Evolutionary conservation across 2,888 invertebrate species (phyloP).

Genomic region (Meloe dianella): DNA sequence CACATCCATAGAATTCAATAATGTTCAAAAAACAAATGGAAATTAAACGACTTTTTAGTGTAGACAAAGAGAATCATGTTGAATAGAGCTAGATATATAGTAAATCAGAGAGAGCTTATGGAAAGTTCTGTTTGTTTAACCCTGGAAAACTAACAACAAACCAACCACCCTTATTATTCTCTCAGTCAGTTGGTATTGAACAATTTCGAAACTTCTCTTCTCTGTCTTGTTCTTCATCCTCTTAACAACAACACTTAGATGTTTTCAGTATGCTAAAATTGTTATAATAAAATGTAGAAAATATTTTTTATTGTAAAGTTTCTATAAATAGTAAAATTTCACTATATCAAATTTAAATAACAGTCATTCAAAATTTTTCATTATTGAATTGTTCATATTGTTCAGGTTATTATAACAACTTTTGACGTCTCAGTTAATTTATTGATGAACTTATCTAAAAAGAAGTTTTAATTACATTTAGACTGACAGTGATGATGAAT

Average conservation of each 20-base stretch:
- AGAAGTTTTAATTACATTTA: background rate
- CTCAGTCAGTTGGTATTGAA: slow-evolving; percentile 5
- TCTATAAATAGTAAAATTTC: background rate
- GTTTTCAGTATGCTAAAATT: background rate
- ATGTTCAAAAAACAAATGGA: background rate
- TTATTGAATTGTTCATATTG: background rate
- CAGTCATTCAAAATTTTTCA: background rate
- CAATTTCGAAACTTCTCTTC: background rate
- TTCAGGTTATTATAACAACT: slow-evolving; percentile 8
- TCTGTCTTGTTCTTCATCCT: background rate
- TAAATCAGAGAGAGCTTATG: slow-evolving; percentile 5
- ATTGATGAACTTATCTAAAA: background rate
- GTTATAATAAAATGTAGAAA: too few species aligned
- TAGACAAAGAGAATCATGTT: background rate
- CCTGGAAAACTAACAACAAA: slow-evolving; percentile 6
- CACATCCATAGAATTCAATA: background rate
- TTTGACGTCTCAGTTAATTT: background rate
- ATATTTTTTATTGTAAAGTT: too few species aligned
- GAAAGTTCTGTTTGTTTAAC: slow-evolving; percentile 10
- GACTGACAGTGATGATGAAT: background rate
- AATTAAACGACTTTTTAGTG: background rate
- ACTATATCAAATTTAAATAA: background rate
- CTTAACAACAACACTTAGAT: background rate
- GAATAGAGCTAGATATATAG: background rate
- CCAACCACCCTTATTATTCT: slow-evolving; percentile 5